phyloP scores from a whole-genome alignment of 2,113 vertebrate species.

The Sialia sialis region DNA sequence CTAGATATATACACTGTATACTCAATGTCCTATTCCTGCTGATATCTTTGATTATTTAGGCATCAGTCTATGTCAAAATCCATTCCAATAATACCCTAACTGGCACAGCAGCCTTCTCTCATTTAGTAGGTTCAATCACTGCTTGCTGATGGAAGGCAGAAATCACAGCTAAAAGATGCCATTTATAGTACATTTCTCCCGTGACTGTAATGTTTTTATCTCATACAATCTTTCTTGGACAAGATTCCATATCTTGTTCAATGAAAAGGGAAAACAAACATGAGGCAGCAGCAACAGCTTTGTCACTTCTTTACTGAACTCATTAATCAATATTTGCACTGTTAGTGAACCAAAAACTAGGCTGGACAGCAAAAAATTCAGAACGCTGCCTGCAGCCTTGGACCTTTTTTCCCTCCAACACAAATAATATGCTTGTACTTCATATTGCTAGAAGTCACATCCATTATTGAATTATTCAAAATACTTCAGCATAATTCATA shows the following conservation, averaged over 20 bases:
- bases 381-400: background rate
- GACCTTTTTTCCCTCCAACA: background rate
- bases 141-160: constrained; percentile 47
- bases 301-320: constrained; percentile 6
- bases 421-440: background rate
- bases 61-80: constrained; percentile 42
- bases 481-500: background rate
- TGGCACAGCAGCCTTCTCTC: background rate
- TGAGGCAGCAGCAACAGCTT: background rate
- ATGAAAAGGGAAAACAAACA: constrained; percentile 26
- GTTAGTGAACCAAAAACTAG: background rate
- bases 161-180: constrained; percentile 27
- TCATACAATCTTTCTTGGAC: constrained; percentile 19
- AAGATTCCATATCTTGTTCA: background rate
- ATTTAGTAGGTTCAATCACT: constrained; percentile 41
- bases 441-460: background rate
- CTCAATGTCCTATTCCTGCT: background rate
- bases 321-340: constrained; percentile 7
- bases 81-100: constrained; percentile 17
- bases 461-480: constrained; percentile 25
- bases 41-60: constrained; percentile 15
- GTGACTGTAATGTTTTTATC: constrained; percentile 28
- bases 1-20: background rate
- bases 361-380: background rate
- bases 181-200: constrained; percentile 29